Conservation (phyloP, 2,113 vertebrate species). For the Lanius collurio region DNA sequence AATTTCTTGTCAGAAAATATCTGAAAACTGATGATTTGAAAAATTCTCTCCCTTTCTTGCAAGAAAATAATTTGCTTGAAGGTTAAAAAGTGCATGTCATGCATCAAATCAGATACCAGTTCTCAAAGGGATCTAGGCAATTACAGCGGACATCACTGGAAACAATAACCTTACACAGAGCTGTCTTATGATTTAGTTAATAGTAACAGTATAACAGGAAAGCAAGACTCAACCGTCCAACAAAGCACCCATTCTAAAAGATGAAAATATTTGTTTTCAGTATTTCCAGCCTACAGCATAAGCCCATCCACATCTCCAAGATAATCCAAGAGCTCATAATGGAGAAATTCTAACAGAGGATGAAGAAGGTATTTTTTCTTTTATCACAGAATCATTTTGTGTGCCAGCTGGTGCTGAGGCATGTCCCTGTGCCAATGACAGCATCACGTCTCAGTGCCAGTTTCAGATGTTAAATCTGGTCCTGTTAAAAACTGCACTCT, state of each 20-base stretch:
- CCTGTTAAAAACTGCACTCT: background rate
- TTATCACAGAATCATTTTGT: background rate
- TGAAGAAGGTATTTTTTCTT: background rate
- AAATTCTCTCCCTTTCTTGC: background rate
- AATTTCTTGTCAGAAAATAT: constrained; percentile 7
- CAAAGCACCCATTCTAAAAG: background rate
- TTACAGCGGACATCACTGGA: background rate
- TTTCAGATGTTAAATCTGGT: background rate
- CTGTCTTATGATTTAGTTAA: background rate
- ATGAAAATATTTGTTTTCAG: background rate
- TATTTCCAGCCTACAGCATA: background rate
- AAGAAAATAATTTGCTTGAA: background rate
- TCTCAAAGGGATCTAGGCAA: background rate
- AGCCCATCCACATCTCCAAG: background rate
- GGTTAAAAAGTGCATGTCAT: background rate
- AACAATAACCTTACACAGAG: background rate
- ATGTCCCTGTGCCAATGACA: background rate
- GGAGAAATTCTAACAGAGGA: background rate
- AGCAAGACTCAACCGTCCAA: background rate
- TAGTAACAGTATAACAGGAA: background rate
- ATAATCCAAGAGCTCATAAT: background rate
- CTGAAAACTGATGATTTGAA: background rate
- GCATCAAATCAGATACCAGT: background rate
- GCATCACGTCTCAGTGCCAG: background rate
- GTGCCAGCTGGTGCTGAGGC: background rate